Base-by-base conservation (phyloP, 2,888 invertebrate genomes). In the Drosophila phalerata region DNA sequence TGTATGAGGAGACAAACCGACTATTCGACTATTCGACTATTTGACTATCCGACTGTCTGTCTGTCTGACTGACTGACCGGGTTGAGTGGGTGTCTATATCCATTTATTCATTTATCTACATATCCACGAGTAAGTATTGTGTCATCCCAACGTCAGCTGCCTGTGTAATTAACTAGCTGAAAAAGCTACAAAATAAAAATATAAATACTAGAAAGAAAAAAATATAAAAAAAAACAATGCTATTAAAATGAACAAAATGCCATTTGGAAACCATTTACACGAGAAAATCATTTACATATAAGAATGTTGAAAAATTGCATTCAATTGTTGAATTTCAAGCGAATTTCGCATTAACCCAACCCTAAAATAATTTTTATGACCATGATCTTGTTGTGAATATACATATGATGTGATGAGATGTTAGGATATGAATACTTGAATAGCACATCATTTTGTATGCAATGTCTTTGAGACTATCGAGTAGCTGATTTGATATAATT, bases 141-240 rank as follows among this genome's bases (percentile, higher is more conserved):
- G 78, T 77, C 82, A 78, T 79, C 77, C 51, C 40, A 47, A 32
- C 43, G 45, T 76, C 75, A 72, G 63, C 63, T 67, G 65, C 28
- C 77, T 69, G 32, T 47, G 28, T 42, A 67, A 60, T 57, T 49
- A 15, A 37, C 40, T 45, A 13, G 19, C 25, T 57, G 22, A 40
- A 13, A 9, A 40, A n/a, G n/a, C n/a, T n/a, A 34, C 8, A 28
- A 52, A n/a, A 19, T 15, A 52, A 40, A 25, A 51, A 37, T 57
- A 28, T n/a, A 38, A 47, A 49, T n/a, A 58, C 30, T 0, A n/a
- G 19, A 19, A 40, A 17, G 34, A 25, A 15, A 56, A 28, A 28
- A 28, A 28, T 28, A 6, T 28, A 4, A 6, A 5, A 28, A 45
- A 40, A 38, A 42, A 38, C 30, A 47, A 53, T n/a, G 22, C 9